phyloP scores from a whole-genome alignment of 2,113 vertebrate species.

The Rhabdomys dilectus region DNA sequence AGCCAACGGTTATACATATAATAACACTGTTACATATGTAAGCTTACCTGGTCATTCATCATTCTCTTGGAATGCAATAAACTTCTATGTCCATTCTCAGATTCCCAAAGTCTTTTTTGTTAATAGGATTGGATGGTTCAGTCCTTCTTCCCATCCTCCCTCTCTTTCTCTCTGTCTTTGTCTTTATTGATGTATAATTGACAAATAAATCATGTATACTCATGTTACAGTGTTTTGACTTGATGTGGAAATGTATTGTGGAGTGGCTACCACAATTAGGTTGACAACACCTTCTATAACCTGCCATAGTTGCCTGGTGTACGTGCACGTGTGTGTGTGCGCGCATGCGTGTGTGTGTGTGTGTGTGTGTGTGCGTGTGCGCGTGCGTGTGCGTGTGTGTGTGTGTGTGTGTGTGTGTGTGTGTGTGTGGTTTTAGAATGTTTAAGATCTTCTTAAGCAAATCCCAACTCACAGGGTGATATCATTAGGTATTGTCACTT shows the following conservation, averaged over 20 bases:
- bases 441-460: not conserved
- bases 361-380: not conserved
- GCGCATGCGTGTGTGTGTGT: not conserved
- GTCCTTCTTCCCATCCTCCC: not conserved
- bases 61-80: not conserved
- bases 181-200: not conserved
- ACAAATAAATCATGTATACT: not conserved
- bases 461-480: not conserved
- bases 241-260: not conserved
- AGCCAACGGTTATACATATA: not conserved
- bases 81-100: not conserved
- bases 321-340: not conserved
- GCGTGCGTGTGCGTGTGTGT: not conserved
- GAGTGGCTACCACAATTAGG: not conserved
- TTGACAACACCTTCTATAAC: not conserved
- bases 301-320: not conserved
- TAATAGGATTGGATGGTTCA: not conserved
- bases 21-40: not conserved
- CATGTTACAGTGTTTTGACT: not conserved
- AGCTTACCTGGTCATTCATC: not conserved
- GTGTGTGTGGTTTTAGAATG: not conserved
- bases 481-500: not conserved
- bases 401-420: not conserved
- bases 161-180: not conserved
- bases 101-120: not conserved